phyloP scores from a whole-genome alignment of 2,888 invertebrate genomes.

The Toxonevra muliebris region DNA sequence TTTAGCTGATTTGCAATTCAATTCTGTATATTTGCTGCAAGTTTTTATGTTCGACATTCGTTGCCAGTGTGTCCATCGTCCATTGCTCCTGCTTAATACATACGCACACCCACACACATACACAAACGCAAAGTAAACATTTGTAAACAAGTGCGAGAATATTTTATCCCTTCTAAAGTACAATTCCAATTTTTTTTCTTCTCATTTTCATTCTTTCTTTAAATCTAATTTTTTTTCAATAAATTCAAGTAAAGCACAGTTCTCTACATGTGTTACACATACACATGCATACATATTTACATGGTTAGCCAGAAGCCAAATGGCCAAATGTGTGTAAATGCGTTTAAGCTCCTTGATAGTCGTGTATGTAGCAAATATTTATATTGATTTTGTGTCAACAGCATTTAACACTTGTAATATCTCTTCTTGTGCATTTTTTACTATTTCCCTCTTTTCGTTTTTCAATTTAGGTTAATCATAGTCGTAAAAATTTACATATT shows the following conservation, averaged over 20 bases:
- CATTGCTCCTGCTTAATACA: too few species aligned
- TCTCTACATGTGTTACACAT: background rate
- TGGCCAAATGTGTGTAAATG: slow-evolving; percentile 10
- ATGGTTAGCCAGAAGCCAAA: slow-evolving; percentile 2
- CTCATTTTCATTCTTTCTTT: background rate
- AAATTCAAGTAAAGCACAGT: too few species aligned
- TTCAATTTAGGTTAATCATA: too few species aligned
- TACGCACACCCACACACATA: too few species aligned
- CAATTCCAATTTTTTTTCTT: too few species aligned
- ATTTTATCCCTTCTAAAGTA: too few species aligned
- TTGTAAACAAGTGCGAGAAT: too few species aligned
- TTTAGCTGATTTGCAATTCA: slow-evolving; percentile 47
- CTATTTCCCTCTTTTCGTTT: background rate
- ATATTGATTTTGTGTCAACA: slow-evolving; percentile 44
- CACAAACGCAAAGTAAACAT: too few species aligned
- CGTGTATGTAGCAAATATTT: slow-evolving; percentile 30
- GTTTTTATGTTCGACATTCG: too few species aligned
- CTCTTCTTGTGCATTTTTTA: slow-evolving; percentile 16
- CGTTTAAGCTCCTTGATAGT: background rate
- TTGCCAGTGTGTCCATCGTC: too few species aligned
- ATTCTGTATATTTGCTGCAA: slow-evolving; percentile 15
- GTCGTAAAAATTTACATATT: too few species aligned
- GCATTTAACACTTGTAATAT: slow-evolving; percentile 41
- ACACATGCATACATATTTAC: background rate
- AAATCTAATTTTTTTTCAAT: background rate